These are phyloP conservation scores for Galeruca laticollis DNA, from an alignment of 2,888 invertebrate species.

Conservation along the genomic window DNA sequence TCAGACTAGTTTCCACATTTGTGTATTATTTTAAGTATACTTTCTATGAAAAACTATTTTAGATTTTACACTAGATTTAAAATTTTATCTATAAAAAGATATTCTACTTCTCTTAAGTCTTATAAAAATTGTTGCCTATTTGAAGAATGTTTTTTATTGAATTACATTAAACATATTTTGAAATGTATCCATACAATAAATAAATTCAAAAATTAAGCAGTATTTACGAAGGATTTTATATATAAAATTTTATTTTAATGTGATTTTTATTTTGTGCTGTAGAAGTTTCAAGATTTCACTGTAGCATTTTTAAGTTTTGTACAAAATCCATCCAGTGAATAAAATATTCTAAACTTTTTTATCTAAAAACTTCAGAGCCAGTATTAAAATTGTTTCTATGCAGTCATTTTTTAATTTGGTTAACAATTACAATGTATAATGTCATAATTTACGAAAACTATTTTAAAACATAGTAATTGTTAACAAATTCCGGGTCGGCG, in stretches of 20 bases:
- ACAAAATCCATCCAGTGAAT: not conserved
- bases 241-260: constrained; percentile 20
- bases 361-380: not conserved
- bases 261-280: constrained; percentile 22
- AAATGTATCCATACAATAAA: constrained; percentile 12
- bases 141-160: too few relatives aligned
- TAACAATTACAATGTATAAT: too few relatives aligned
- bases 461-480: too few relatives aligned
- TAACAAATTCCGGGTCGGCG: too few relatives aligned
- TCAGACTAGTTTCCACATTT: too few relatives aligned
- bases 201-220: constrained; percentile 14
- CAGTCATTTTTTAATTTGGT: too few relatives aligned
- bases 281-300: constrained; percentile 5
- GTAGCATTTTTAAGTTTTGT: not conserved
- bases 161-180: not conserved
- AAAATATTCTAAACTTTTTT: not conserved
- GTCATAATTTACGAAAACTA: too few relatives aligned
- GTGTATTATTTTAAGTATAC: too few relatives aligned
- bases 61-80: not conserved
- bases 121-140: too few relatives aligned
- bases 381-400: too few relatives aligned
- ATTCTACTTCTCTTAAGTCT: too few relatives aligned
- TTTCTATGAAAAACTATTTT: too few relatives aligned
- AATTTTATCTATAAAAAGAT: not conserved
- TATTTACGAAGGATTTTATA: constrained; percentile 27